Percentiles rank a stretch among this genome's conserved stretches.
Conservation (phyloP, 2,888 invertebrate species). For the Megaustenia siamemsis region DNA sequence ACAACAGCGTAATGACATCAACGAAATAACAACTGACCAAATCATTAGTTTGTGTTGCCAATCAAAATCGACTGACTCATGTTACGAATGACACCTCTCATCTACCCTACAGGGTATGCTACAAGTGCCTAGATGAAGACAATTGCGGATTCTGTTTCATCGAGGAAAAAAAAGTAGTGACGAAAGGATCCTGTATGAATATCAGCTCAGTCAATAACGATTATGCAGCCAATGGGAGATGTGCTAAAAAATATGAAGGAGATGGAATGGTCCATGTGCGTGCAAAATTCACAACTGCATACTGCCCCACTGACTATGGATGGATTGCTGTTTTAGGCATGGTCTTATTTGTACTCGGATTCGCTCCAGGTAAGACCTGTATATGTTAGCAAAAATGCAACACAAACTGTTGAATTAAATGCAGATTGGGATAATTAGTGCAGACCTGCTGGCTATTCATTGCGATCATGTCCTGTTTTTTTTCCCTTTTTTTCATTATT, state of each 20-base stretch:
- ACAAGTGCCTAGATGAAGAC: conserved; percentile 61
- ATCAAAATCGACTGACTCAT: too few relatives aligned
- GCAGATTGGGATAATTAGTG: too few relatives aligned
- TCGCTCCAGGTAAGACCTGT: conserved; percentile 78
- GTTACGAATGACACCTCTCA: too few relatives aligned
- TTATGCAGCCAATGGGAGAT: conserved; percentile 46
- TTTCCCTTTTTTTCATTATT: too few relatives aligned
- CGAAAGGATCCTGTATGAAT: conserved; percentile 19
- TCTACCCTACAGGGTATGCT: conserved; percentile 61
- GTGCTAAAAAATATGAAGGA: conserved; percentile 35
- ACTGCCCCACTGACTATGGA: conserved; percentile 79
- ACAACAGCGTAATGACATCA: too few relatives aligned
- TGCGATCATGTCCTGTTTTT: too few relatives aligned
- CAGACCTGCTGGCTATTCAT: too few relatives aligned
- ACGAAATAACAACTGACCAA: too few relatives aligned
- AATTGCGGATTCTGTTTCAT: conserved; percentile 81
- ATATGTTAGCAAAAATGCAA: too few relatives aligned
- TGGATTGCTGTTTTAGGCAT: conserved; percentile 81
- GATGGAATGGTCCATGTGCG: neutral
- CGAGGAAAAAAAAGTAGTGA: neutral
- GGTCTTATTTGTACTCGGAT: conserved; percentile 80
- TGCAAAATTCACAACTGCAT: conserved; percentile 76
- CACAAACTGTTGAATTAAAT: too few relatives aligned
- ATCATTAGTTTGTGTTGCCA: too few relatives aligned
- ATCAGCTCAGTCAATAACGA: neutral